Base-by-base conservation (phyloP, 2,797 vertebrate species). In the Labroides dimidiatus region DNA sequence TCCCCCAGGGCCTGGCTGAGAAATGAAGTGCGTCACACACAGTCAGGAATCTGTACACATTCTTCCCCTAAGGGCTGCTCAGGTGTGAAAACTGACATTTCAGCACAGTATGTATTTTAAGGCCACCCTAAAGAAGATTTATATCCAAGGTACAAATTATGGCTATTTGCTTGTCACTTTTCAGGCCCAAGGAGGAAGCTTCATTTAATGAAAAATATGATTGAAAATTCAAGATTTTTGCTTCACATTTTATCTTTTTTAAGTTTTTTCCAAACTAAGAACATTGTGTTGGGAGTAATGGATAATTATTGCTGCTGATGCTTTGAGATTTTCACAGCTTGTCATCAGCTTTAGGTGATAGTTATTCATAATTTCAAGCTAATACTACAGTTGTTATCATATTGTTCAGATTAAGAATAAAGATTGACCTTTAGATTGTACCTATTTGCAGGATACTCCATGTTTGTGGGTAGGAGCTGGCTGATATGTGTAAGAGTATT, bases 11-110 rank as follows among this genome's bases (percentile, higher is more conserved):
- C 61, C 69, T 72, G 70, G 52, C 76, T 50, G 64, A 81, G 53
- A 84, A 84, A 73, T n/a, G 24, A 62, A 67, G 17, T 70, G 77
- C 45, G 13, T 86, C 85, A 82, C 43, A 27, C 61, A 52, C 74
- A 75, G 45, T 45, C 39, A 27, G 64, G 61, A 49, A 66, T 16
- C 19, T 36, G 50, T 39, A 14, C 24, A 65, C 55, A 60, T 79
- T 62, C 44, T 39, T 16, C 17, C 15, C 13, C 5, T 33, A 14
- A 65, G 21, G n/a, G 15, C 20, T 8, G 5, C 10, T 58, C 52
- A 41, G 24, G 44, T 53, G 17, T 19, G 43, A 72, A 48, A 6
- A 62, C 7, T 14, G 21, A 51, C 41, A 10, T 19, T 12, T 58
- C 20, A 45, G 39, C 8, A 41, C 43, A 61, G 23, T 20, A 20